Evolutionary conservation across 2,888 invertebrate genomes (phyloP).

Genomic region (Mesoligia furuncula): DNA sequence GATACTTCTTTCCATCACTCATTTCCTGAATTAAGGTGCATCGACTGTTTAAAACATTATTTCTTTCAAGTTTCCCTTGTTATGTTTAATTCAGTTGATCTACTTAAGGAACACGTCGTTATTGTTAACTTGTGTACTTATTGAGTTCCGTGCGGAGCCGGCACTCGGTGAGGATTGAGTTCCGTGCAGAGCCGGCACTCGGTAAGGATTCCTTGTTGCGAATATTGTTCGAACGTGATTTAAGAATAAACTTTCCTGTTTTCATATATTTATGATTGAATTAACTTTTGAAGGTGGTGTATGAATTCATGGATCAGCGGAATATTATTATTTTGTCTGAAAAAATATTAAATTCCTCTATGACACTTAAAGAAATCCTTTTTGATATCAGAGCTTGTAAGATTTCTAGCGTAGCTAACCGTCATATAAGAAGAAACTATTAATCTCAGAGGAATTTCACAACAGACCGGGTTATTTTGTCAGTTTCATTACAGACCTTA

Average conservation of each 20-base stretch:
- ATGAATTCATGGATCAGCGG: constrained; percentile 28
- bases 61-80: constrained; percentile 35
- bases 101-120: constrained; percentile 43
- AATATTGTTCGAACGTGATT: constrained; percentile 45
- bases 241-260: constrained; percentile 33
- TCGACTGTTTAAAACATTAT: constrained; percentile 18
- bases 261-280: constrained; percentile 36
- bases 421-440: no score
- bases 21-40: background rate
- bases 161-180: constrained; percentile 27
- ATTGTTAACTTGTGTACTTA: constrained; percentile 61
- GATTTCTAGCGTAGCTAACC: background rate
- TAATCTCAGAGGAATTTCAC: background rate
- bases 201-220: constrained; percentile 15
- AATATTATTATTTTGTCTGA: background rate
- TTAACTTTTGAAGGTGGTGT: constrained; percentile 9
- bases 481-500: background rate
- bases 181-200: background rate
- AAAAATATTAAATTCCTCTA: background rate
- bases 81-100: constrained; percentile 49
- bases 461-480: background rate
- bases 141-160: constrained; percentile 33
- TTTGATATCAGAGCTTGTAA: background rate
- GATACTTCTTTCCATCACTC: background rate
- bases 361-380: background rate